These are phyloP conservation scores for Nothura maculosa DNA, from an alignment of 2,797 vertebrate genomes.

Conservation along the genomic window DNA sequence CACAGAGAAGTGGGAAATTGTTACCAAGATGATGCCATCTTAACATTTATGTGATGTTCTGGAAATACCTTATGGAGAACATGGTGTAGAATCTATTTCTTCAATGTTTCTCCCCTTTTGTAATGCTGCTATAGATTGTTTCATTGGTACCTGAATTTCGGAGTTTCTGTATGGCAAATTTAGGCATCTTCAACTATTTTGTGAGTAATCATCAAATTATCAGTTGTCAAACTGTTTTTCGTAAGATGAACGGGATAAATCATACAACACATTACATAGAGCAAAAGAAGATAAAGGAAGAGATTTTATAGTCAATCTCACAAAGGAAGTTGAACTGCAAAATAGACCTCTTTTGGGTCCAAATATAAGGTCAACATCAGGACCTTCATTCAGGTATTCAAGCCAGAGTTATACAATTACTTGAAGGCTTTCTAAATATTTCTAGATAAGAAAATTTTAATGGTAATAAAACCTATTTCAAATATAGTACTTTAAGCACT, in stretches of 20 bases:
- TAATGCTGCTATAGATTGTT: background rate
- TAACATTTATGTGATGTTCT: conserved; percentile 16
- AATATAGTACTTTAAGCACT: background rate
- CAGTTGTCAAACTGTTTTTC: conserved; percentile 51
- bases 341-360: background rate
- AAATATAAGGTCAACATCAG: background rate
- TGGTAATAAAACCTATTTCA: conserved; percentile 14
- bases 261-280: conserved; percentile 39
- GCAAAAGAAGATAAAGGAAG: background rate
- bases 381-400: background rate
- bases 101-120: background rate
- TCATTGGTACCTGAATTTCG: conserved; percentile 20
- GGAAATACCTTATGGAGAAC: conserved; percentile 10
- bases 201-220: background rate
- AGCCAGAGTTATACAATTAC: background rate
- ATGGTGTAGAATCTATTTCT: conserved; percentile 15
- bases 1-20: background rate
- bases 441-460: background rate
- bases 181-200: conserved; percentile 55
- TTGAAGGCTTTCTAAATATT: conserved; percentile 1
- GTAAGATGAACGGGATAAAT: conserved; percentile 25
- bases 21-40: background rate
- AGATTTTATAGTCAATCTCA: background rate
- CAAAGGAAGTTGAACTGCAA: background rate
- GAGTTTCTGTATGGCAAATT: conserved; percentile 36